Evolutionary conservation across 2,797 vertebrate species (phyloP).

Genomic region (Syndactyla subalaris): DNA sequence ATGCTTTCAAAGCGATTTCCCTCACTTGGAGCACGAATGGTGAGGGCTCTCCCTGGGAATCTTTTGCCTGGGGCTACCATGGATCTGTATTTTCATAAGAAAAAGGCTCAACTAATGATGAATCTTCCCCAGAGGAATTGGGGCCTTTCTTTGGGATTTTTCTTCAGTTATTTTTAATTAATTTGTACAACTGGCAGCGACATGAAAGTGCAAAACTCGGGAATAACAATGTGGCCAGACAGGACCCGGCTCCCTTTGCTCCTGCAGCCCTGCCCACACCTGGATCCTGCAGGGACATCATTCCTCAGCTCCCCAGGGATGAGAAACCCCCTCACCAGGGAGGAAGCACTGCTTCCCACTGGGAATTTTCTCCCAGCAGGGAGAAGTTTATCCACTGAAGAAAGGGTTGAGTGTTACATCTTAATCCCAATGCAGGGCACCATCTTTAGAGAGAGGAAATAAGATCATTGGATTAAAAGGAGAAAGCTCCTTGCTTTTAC

Average conservation of each 20-base stretch:
- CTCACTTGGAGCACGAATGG: slow-evolving; percentile 66
- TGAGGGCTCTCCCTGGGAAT: slow-evolving; percentile 67
- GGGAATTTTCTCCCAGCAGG: background rate
- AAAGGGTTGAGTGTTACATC: background rate
- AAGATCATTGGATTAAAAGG: background rate
- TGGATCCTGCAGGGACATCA: background rate
- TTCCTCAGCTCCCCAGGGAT: background rate
- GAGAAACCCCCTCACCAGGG: too few species aligned
- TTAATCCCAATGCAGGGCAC: accelerated
- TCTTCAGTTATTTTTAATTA: slow-evolving; percentile 71
- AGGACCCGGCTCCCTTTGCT: background rate
- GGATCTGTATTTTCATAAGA: slow-evolving; percentile 61
- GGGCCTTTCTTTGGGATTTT: slow-evolving; percentile 64
- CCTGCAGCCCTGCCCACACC: background rate
- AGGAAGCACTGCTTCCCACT: background rate
- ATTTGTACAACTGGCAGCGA: slow-evolving; percentile 63
- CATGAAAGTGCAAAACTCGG: slow-evolving; percentile 44
- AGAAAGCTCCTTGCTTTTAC: background rate
- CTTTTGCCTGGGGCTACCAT: slow-evolving; percentile 62
- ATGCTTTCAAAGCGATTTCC: slow-evolving; percentile 67
- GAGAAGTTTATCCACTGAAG: background rate
- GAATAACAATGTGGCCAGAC: background rate
- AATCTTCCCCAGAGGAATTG: slow-evolving; percentile 57
- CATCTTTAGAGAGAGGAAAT: background rate
- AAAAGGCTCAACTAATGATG: slow-evolving; percentile 56